These are phyloP conservation scores for Cryptus viduatorius DNA, from an alignment of 2,888 invertebrate species.

Conservation along the genomic window DNA sequence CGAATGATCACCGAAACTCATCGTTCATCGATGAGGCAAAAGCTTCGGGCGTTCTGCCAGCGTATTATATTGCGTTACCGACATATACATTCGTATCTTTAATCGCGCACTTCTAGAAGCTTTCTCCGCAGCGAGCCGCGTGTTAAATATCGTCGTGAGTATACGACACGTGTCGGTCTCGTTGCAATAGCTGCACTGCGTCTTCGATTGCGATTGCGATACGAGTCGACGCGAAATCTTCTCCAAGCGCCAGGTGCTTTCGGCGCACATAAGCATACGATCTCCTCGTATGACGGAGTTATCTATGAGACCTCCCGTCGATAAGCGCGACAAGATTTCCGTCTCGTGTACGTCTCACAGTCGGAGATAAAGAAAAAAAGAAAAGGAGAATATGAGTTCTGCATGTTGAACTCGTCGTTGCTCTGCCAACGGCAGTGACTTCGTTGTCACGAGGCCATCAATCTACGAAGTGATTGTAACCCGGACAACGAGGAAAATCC, in stretches of 20 bases:
- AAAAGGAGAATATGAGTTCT: neutral
- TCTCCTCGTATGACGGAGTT: no score
- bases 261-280: neutral
- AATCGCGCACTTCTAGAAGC: neutral
- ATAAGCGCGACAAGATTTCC: neutral
- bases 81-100: neutral
- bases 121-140: conserved; percentile 29
- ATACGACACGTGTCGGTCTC: conserved; percentile 25
- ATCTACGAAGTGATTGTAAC: conserved; percentile 28
- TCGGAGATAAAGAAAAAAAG: conserved; percentile 3
- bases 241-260: conserved; percentile 4
- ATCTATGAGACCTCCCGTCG: no score
- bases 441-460: conserved; percentile 9
- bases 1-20: conserved; percentile 18
- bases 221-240: neutral
- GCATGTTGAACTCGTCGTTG: conserved; percentile 1
- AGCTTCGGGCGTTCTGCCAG: conserved; percentile 17
- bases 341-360: conserved; percentile 16
- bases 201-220: conserved; percentile 1
- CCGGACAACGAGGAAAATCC: conserved; percentile 8
- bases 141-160: neutral
- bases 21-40: neutral
- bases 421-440: neutral
- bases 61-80: neutral
- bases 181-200: conserved; percentile 19